Conservation (phyloP, 2,888 invertebrate genomes). For the Himalopsyche anomala region DNA sequence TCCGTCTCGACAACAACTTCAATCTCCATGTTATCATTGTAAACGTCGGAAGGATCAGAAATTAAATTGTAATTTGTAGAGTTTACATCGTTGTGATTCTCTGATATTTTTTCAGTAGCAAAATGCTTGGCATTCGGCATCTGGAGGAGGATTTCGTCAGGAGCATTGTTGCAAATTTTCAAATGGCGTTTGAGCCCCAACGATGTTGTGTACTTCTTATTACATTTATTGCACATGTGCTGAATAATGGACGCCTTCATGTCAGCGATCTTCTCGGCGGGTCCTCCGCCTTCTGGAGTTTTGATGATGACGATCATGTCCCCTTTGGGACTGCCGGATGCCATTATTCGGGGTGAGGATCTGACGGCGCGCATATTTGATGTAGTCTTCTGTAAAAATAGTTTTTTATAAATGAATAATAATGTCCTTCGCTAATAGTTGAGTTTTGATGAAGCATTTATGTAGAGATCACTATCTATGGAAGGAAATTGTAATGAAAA, state of each 20-base stretch:
- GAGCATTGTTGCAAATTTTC: conserved; percentile 58
- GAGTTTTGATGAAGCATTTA: no score
- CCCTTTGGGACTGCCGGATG: conserved; percentile 39
- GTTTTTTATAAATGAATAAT: no score
- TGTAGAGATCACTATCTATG: no score
- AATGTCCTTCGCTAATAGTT: no score
- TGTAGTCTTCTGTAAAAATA: no score
- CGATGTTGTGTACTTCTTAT: conserved; percentile 59
- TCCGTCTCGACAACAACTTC: neutral
- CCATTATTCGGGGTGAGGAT: neutral
- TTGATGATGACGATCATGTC: conserved; percentile 59
- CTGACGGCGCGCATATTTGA: neutral
- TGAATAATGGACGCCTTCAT: conserved; percentile 59
- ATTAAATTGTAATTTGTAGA: conserved; percentile 56
- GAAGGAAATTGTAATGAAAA: no score
- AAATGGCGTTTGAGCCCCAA: conserved; percentile 61
- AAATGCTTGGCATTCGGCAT: conserved; percentile 45
- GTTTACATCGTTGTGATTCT: conserved; percentile 60
- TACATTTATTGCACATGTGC: conserved; percentile 63
- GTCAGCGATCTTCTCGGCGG: conserved; percentile 54
- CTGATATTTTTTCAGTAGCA: neutral
- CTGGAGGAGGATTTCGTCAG: conserved; percentile 49
- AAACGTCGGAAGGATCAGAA: conserved; percentile 1
- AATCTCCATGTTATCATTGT: conserved; percentile 24
- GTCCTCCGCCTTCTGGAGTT: conserved; percentile 54